Base-by-base conservation (phyloP, 2,113 vertebrate genomes). In the Caranx ignobilis region DNA sequence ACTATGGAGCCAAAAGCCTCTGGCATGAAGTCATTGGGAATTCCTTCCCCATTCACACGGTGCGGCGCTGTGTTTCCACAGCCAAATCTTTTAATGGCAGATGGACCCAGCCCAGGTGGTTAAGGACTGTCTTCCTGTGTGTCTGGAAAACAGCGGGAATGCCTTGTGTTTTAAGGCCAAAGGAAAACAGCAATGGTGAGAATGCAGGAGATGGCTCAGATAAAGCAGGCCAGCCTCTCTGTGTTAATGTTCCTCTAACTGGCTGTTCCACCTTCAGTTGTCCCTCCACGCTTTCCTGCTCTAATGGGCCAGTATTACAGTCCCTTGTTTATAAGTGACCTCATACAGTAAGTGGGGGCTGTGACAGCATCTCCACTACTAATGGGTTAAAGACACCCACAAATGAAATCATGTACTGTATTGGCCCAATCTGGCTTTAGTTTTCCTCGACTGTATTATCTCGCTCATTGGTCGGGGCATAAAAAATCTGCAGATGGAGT, bases 21-120 rank as follows among this genome's bases (percentile, higher is more conserved):
- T 56, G 71, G 70, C 75, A 77, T 86, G 82, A 86, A 73, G 88
- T 89, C 85, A 89, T 48, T 63, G 79, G 88, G 82, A 91, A 91
- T 86, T 89, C 84, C 82, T 71, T 86, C 63, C 83, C 65, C 66
- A 48, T 86, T 89, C 81, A 70, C 75, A 56, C 59, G 37, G 26
- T 3, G 57, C 70, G 18, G 34, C 5, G 37, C 54, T 32, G 68
- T 67, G 61, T 67, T 82, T 89, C 60, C 73, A 76, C 48, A 21
- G 68, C 82, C 85, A 82, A 70, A 71, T 67, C 62, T 75, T 80
- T 67, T 73, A 86, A 88, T 74, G 83, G 81, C 75, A 61, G 77
- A 87, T 79, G 77, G 89, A 84, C 89, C 72, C 74, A 64, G 69
- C 86, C 87, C 88, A 81, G 87, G 87, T 88, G 86, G 77, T 82